Base-by-base conservation (phyloP, 2,797 vertebrate species). In the Hydrophis major region DNA sequence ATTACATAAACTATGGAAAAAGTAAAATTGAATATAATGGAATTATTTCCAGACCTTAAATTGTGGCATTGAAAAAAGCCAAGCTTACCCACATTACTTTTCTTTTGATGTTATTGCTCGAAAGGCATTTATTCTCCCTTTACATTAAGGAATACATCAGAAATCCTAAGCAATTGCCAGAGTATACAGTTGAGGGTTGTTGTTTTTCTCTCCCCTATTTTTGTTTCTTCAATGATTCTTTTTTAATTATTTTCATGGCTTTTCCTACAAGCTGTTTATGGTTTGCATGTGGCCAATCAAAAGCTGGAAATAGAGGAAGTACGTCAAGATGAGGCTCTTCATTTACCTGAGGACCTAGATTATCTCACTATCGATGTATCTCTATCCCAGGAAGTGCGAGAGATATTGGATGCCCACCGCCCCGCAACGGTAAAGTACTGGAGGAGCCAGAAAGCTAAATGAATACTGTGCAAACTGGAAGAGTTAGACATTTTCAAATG, bases 221-320 rank as follows among this genome's bases (percentile, higher is more conserved):
- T 61, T 47, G 2, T 55, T 87, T 6, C 3, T 83, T 83, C 32
- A 20, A 37, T 37, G 8, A 0, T 88, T 25, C 0, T 87, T 66
- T 55, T 88, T 66, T 42, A 91, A 61, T 42, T 61, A 78, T 42
- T 22, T 0, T 22, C 55, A 42, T 90, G 88, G 89, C 66, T 63
- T 42, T 92, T 56, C 3, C 87, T 98, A 96, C 74, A 50, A 98
- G 97, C 96, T 93, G 60, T 89, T 16, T 99, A 99, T 6, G 97
- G 96, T 91, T 97, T 97, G 87, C 98, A 98, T 95, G 98, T 98
- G 47, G 92, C 96, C 61, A 95, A n/a, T 42, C 98, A 99, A 94
- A 98, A 97, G 97, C 97, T 98, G 93, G 99, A 99, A 96, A 99
- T 99, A 2, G 98, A 98, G 88, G 98, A 98, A 93, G 98, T 99